These are phyloP conservation scores for Keiferia lycopersicella DNA, from an alignment of 2,888 invertebrate genomes.

Conservation along the genomic window DNA sequence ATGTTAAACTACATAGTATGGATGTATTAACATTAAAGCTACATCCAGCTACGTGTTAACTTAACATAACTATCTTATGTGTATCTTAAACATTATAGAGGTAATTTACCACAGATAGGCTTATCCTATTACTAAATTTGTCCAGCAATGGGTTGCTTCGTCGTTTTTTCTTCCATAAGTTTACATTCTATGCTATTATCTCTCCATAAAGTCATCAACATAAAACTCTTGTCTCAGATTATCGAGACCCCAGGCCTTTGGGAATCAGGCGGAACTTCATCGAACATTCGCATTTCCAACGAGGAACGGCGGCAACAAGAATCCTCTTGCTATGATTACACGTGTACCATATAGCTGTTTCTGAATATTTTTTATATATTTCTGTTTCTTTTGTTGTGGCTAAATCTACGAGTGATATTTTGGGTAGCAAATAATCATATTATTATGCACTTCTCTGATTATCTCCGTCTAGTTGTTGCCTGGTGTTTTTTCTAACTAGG, in stretches of 20 bases:
- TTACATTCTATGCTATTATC: background rate
- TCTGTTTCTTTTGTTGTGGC: background rate
- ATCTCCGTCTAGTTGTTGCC: no score
- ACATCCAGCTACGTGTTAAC: no score
- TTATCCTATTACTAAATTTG: no score
- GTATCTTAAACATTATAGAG: no score
- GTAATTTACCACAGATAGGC: no score
- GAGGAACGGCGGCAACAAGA: conserved; percentile 52
- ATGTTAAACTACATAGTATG: no score
- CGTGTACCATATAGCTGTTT: conserved; percentile 61
- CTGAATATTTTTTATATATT: background rate
- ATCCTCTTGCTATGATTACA: conserved; percentile 64
- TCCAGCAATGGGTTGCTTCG: no score
- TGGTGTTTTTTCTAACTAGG: no score
- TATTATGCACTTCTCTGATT: no score
- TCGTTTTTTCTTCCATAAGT: background rate
- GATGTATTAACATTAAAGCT: no score
- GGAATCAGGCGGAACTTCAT: conserved; percentile 77
- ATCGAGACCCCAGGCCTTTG: conserved; percentile 95
- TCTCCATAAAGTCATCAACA: no score
- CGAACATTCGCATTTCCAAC: conserved; percentile 67
- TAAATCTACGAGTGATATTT: background rate
- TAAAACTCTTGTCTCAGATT: conserved; percentile 80
- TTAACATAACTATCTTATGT: no score
- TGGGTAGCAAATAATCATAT: background rate